phyloP scores from a whole-genome alignment of 2,888 invertebrate species.

The Chrysolina oricalcia region DNA sequence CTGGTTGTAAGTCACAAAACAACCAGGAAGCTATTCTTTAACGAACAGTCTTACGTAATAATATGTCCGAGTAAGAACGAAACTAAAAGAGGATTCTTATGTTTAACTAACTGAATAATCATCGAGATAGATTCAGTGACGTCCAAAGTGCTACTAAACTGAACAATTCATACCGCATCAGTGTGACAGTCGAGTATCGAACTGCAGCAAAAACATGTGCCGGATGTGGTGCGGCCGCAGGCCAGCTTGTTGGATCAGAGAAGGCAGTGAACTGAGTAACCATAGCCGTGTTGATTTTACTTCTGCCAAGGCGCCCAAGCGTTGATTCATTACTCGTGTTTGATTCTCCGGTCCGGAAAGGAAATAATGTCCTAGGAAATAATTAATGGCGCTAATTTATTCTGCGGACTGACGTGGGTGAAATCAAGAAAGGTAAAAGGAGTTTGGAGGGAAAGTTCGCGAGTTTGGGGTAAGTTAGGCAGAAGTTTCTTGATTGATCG shows the following conservation, averaged over 20 bases:
- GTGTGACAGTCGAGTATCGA: slow-evolving; percentile 37
- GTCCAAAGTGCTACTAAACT: slow-evolving; percentile 5
- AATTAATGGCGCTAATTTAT: slow-evolving; percentile 17
- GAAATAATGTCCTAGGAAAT: slow-evolving; percentile 20
- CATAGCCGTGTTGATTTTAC: slow-evolving; percentile 15
- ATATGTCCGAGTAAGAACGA: too few species aligned
- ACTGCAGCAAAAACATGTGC: slow-evolving; percentile 65
- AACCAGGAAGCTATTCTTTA: too few species aligned
- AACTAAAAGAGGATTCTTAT: too few species aligned
- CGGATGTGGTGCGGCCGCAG: slow-evolving; percentile 66
- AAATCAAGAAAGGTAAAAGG: slow-evolving; percentile 13
- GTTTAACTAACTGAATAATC: too few species aligned
- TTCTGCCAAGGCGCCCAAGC: slow-evolving; percentile 3
- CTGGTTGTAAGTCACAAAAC: too few species aligned
- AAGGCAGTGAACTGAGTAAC: slow-evolving; percentile 49
- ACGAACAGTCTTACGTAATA: too few species aligned
- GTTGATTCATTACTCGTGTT: slow-evolving; percentile 13
- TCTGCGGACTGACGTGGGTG: slow-evolving; percentile 15
- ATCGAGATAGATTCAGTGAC: not conserved
- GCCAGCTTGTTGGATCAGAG: slow-evolving; percentile 53
- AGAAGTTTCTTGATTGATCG: slow-evolving; percentile 19
- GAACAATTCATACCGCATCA: slow-evolving; percentile 14
- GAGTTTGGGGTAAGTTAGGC: not conserved
- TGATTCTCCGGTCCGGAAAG: not conserved
- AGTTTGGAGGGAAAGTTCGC: slow-evolving; percentile 5